Conservation (phyloP, 2,888 invertebrate species). For the Odontothrips loti region DNA sequence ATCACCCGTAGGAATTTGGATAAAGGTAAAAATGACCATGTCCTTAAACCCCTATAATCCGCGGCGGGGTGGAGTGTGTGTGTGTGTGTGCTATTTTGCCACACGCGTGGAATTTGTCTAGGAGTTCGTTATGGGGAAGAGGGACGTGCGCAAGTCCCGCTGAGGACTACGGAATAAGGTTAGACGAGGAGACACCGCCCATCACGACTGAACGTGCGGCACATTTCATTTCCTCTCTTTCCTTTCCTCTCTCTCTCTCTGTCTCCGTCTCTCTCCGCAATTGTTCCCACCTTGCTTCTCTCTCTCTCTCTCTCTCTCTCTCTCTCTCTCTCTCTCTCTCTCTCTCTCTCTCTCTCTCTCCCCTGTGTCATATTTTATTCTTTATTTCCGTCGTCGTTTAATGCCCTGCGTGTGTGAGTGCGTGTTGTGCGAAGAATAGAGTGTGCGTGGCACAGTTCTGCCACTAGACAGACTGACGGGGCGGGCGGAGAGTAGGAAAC, state of each 20-base stretch:
- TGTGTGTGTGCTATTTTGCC: not conserved
- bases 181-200: constrained; percentile 11
- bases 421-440: too few relatives aligned
- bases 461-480: too few relatives aligned
- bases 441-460: too few relatives aligned
- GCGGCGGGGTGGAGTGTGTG: not conserved
- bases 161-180: not conserved
- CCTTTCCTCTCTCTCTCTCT: not conserved
- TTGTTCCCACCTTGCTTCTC: not conserved
- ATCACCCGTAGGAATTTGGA: too few relatives aligned
- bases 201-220: constrained; percentile 4
- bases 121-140: too few relatives aligned
- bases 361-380: not conserved
- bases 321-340: not conserved
- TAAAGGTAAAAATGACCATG: too few relatives aligned
- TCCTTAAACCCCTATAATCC: too few relatives aligned
- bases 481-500: too few relatives aligned
- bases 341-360: constrained; percentile 1
- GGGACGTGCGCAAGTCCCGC: too few relatives aligned
- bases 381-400: too few relatives aligned
- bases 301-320: not conserved
- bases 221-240: not conserved
- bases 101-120: not conserved
- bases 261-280: not conserved
- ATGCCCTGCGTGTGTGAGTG: too few relatives aligned